Evolutionary conservation across 2,888 invertebrate species (phyloP), one percentile per base, ranked within the genome.

Genomic region (Drepanosiphum platanoidis): DNA sequence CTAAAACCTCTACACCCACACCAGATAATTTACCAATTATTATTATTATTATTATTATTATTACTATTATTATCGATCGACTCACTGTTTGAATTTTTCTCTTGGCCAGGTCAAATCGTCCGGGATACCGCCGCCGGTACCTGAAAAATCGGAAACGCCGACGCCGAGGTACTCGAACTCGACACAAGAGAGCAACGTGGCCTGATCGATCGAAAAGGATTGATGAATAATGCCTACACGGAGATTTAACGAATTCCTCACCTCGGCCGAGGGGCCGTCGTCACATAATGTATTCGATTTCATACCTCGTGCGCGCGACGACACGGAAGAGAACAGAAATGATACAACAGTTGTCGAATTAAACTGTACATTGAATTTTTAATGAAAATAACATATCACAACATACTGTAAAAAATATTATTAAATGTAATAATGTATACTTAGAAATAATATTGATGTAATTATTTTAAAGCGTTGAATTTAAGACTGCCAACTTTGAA

Each of bases 71-170:
- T 42, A 5, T 42, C 7, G 2, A 42, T 18, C 52, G 42, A 39
- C 8, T 39, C 22, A 2, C 3, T 4, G 52, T 58, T 36, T 3
- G 5, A 39, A 42, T 72, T 18, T 13, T 39, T n/a, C 1, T 18
- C 0, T 32, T 30, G 9, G 7, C 22, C 32, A 68, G 77, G 71
- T 77, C 22, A 86, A 75, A 74, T 74, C n/a, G n/a, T n/a, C 79
- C 15, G 30, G 36, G 27, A 82, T 70, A 82, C 77, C 92, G 52
- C 77, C 92, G 52, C 92, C 93, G 39, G 92, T 93, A 86, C 91
- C 92, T 70, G 92, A 92, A 89, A 92, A 92, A 88, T 90, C 90
- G 86, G 91, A 91, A 88, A 90, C 91, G 15, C 90, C 91, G 2
- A 90, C 91, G 86, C 90, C 91, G n/a, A 90, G 91, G 68, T 91